These are phyloP conservation scores for Drosophila lacertosa DNA, from an alignment of 1,140 invertebrate genomes.

Conservation along the genomic window DNA sequence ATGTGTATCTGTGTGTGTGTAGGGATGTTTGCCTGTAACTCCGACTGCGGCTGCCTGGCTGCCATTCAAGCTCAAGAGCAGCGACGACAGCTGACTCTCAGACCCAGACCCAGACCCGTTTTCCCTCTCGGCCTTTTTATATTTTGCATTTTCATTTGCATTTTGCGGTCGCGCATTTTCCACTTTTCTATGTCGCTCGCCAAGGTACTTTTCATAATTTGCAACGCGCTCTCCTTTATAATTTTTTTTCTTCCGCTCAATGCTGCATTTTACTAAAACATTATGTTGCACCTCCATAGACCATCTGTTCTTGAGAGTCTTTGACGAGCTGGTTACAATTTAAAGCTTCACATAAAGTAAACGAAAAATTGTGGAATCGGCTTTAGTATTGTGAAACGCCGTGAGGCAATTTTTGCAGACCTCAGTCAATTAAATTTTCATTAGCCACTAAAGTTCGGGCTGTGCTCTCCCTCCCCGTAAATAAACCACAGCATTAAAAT, in stretches of 20 bases:
- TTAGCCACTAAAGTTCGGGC: constrained; percentile 43
- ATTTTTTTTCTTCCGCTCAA: constrained; percentile 49
- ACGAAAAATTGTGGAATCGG: constrained; percentile 15
- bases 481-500: constrained; percentile 73
- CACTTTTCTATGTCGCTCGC: constrained; percentile 12
- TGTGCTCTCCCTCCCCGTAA: constrained; percentile 9
- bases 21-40: constrained; percentile 37
- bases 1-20: constrained; percentile 3
- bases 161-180: constrained; percentile 32
- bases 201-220: constrained; percentile 64
- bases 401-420: constrained; percentile 55
- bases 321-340: constrained; percentile 52
- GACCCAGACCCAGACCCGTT: constrained; percentile 38
- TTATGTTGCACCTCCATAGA: constrained; percentile 10
- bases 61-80: constrained; percentile 79
- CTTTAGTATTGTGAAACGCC: constrained; percentile 6
- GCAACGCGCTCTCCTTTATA: constrained; percentile 46
- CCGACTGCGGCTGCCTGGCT: constrained; percentile 29
- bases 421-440: constrained; percentile 74
- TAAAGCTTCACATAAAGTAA: constrained; percentile 34
- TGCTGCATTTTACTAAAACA: constrained; percentile 64
- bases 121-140: constrained; percentile 62
- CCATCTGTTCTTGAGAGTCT: constrained; percentile 27
- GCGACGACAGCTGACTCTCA: constrained; percentile 48
- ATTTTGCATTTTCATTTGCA: constrained; percentile 59